phyloP scores from a whole-genome alignment of 1,140 invertebrate species.

The Polypedilum pembai region DNA sequence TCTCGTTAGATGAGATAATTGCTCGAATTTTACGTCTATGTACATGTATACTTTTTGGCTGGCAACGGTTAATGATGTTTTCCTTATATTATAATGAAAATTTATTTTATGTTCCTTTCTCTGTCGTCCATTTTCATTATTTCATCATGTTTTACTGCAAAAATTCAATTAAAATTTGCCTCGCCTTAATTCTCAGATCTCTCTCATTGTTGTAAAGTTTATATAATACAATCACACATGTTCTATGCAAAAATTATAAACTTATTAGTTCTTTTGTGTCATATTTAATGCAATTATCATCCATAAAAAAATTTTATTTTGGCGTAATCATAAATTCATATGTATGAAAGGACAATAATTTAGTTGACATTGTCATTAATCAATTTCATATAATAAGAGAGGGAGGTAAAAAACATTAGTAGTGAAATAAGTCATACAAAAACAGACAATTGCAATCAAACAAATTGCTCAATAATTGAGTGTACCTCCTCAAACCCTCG shows the following conservation, averaged over 20 bases:
- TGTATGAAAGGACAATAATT: background rate
- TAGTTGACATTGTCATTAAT: slow-evolving; percentile 10
- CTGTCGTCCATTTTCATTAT: slow-evolving; percentile 2
- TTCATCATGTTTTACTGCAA: background rate
- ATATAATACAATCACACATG: no score
- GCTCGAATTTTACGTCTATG: background rate
- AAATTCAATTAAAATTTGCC: slow-evolving; percentile 26
- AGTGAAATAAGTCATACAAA: slow-evolving; percentile 18
- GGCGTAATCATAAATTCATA: background rate
- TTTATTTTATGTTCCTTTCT: slow-evolving; percentile 16
- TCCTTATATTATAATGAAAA: slow-evolving; percentile 25
- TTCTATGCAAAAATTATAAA: background rate
- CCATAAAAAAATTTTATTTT: background rate
- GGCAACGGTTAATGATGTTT: slow-evolving; percentile 23
- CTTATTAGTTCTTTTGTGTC: background rate
- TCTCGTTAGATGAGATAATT: slow-evolving; percentile 20
- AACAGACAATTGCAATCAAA: slow-evolving; percentile 25
- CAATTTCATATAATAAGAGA: background rate
- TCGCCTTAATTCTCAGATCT: background rate
- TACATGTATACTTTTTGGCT: background rate
- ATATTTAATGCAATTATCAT: slow-evolving; percentile 5
- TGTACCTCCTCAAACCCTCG: background rate
- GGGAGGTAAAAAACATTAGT: background rate
- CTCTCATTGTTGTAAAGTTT: no score
- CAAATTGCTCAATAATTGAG: slow-evolving; percentile 27